Evolutionary conservation across 23 tunicate species (phyloP).

Genomic region (Oikopleura albicans): DNA sequence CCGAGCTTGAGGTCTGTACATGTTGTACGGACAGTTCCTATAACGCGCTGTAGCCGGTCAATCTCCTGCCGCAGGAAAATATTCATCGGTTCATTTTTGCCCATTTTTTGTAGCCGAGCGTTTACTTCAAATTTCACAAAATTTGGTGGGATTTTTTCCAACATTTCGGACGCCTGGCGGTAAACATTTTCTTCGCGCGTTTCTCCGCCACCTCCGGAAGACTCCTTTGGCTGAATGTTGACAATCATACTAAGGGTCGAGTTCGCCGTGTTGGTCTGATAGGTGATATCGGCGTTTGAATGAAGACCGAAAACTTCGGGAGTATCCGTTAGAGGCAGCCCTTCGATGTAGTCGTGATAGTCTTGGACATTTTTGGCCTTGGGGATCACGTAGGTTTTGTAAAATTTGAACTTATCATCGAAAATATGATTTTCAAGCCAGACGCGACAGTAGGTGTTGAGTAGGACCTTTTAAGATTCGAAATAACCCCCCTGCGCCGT

Average conservation of each 20-base stretch:
- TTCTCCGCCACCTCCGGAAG: constrained; percentile 87
- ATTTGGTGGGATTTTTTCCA: constrained; percentile 74
- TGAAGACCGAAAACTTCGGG: constrained; percentile 99
- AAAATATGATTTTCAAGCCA: constrained; percentile 95
- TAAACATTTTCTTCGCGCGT: constrained; percentile 77
- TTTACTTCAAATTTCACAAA: constrained; percentile 51
- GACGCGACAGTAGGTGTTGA: constrained; percentile 90
- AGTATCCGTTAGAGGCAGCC: constrained; percentile 74
- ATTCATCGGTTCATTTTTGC: constrained; percentile 95
- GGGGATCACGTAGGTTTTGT: constrained; percentile 69
- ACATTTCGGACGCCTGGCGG: constrained; percentile 81
- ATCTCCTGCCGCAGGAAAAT: constrained; percentile 96
- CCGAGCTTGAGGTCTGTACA: constrained; percentile 55
- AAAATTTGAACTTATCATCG: constrained; percentile 61
- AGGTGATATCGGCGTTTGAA: constrained; percentile 94
- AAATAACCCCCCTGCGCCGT: no score
- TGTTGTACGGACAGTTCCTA: constrained; percentile 60
- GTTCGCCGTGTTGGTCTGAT: constrained; percentile 92
- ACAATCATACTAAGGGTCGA: constrained; percentile 71
- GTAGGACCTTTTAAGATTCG: no score
- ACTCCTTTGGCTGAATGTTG: constrained; percentile 95
- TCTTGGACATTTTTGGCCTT: constrained; percentile 57
- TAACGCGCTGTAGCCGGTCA: constrained; percentile 92
- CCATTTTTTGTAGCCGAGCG: constrained; percentile 83
- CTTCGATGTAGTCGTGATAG: constrained; percentile 56